Evolutionary conservation across 1,140 invertebrate species (phyloP).

Genomic region (Drosophila arawakana): DNA sequence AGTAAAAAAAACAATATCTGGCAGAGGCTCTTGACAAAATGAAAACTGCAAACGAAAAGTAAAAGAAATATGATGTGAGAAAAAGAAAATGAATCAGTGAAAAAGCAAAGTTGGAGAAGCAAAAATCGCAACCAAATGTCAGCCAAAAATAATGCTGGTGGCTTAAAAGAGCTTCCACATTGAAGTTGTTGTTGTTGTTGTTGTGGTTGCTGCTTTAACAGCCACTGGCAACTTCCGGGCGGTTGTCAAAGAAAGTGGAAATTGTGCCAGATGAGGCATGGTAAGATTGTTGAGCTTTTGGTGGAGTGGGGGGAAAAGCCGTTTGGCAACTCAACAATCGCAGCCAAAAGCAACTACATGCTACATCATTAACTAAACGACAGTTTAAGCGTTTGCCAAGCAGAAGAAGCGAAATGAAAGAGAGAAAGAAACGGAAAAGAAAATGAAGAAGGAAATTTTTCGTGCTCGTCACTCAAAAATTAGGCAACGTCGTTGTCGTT

Average conservation of each 20-base stretch:
- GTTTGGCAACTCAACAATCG: slow-evolving; percentile 26
- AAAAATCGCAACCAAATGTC: slow-evolving; percentile 28
- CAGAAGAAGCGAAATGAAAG: slow-evolving; percentile 4
- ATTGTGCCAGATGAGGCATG: slow-evolving; percentile 53
- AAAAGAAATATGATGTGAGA: slow-evolving; percentile 6
- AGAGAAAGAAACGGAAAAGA: slow-evolving; percentile 18
- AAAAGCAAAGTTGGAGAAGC: slow-evolving; percentile 9
- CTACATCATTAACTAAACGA: slow-evolving; percentile 77
- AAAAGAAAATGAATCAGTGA: slow-evolving; percentile 19
- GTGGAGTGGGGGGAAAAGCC: no score
- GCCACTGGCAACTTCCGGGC: slow-evolving; percentile 38
- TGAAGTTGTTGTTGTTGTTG: slow-evolving; percentile 11
- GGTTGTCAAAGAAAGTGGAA: slow-evolving; percentile 55
- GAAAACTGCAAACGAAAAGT: slow-evolving; percentile 11
- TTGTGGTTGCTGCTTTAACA: slow-evolving; percentile 20
- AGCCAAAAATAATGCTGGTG: slow-evolving; percentile 27
- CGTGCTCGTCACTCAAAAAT: slow-evolving; percentile 48
- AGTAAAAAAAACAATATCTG: slow-evolving; percentile 3
- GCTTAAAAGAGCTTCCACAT: slow-evolving; percentile 10
- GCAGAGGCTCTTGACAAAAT: slow-evolving; percentile 34
- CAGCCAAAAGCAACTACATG: slow-evolving; percentile 57
- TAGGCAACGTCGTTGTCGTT: slow-evolving; percentile 36
- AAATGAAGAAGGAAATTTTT: slow-evolving; percentile 33
- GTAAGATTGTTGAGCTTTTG: neutral
- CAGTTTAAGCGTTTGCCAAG: slow-evolving; percentile 66